phyloP scores from a whole-genome alignment of 2,797 vertebrate species.

The Callimico goeldii region DNA sequence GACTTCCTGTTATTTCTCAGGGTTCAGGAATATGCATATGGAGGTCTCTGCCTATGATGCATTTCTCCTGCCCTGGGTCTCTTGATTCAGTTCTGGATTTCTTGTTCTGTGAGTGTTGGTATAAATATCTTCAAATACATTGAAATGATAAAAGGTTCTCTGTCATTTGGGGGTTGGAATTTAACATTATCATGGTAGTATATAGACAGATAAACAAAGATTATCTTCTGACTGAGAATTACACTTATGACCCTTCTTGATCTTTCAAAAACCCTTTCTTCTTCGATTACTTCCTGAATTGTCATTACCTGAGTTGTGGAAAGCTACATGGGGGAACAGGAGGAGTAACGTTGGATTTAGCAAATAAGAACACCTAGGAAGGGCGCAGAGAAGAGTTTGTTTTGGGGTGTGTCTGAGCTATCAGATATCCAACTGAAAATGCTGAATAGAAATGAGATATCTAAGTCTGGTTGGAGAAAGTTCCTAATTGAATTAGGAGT shows the following conservation, averaged over 20 bases:
- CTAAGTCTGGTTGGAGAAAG: not conserved
- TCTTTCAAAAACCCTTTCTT: not conserved
- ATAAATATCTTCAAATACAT: not conserved
- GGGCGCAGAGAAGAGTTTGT: not conserved
- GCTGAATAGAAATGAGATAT: not conserved
- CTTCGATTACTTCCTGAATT: not conserved
- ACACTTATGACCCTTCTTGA: not conserved
- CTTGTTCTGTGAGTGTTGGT: not conserved
- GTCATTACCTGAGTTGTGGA: not conserved
- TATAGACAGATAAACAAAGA: not conserved
- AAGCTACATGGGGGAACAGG: fast-evolving
- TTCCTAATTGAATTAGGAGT: not conserved
- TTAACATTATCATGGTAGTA: not conserved
- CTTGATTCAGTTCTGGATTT: not conserved
- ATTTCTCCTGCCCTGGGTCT: not conserved
- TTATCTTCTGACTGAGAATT: not conserved
- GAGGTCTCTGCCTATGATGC: not conserved
- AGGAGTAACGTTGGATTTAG: too few species aligned
- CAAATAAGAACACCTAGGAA: not conserved
- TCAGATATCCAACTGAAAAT: not conserved
- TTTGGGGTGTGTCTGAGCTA: not conserved
- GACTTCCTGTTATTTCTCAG: not conserved
- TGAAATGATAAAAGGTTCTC: not conserved
- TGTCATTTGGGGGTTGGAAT: not conserved
- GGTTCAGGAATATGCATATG: not conserved